Conservation (phyloP, 2,797 vertebrate genomes). For the Aythya fuligula region DNA sequence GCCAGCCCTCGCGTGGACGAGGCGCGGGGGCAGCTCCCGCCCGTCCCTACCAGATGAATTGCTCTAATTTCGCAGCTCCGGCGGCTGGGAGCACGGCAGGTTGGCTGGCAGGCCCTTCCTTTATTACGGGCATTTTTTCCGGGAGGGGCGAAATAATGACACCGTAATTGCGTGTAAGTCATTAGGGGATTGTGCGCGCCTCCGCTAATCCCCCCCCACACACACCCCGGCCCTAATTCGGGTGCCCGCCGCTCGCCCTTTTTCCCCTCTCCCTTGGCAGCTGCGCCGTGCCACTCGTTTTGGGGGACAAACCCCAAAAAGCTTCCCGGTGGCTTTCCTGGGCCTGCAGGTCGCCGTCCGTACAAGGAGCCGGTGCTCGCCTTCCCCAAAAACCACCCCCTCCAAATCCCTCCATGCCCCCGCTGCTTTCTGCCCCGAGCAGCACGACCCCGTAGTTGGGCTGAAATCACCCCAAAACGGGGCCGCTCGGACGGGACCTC, state of each 20-base stretch:
- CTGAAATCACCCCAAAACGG: constrained; percentile 34
- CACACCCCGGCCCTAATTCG: neutral
- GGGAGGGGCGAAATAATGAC: neutral
- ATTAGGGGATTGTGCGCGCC: too few relatives aligned
- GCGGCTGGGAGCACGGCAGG: too few relatives aligned
- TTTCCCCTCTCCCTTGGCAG: neutral
- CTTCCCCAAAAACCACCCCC: neutral
- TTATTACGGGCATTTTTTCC: neutral
- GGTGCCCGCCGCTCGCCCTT: too few relatives aligned
- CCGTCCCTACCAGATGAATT: too few relatives aligned
- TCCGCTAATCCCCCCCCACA: neutral
- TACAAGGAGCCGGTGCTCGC: too few relatives aligned
- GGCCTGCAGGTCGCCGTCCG: too few relatives aligned
- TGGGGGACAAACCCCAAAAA: too few relatives aligned
- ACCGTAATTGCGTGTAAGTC: too few relatives aligned
- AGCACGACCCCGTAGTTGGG: neutral
- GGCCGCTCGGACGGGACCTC: constrained; percentile 57
- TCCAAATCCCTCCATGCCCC: neutral
- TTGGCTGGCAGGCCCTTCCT: neutral
- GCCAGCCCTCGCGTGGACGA: too few relatives aligned
- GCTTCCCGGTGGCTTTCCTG: too few relatives aligned
- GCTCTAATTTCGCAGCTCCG: neutral
- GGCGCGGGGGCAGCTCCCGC: neutral
- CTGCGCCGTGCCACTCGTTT: neutral
- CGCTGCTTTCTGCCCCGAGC: neutral